phyloP scores from a whole-genome alignment of 2,888 invertebrate species.

The Cryptocephalus moraei region DNA sequence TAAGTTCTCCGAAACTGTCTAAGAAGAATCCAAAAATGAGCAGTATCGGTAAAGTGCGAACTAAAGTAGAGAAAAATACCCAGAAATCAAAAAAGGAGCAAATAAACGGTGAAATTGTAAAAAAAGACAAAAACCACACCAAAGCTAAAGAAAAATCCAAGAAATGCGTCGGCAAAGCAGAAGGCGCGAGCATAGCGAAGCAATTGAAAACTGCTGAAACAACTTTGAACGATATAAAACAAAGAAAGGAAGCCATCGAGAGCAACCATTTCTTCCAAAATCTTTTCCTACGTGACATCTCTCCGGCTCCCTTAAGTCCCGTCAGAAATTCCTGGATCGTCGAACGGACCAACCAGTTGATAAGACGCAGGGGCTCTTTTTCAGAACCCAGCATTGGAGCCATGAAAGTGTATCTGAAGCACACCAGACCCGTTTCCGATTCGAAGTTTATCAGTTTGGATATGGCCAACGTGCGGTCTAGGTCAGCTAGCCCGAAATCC shows the following conservation, averaged over 20 bases:
- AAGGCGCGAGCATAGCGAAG: conserved; percentile 21
- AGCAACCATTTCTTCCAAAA: conserved; percentile 62
- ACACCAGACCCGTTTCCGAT: conserved; percentile 60
- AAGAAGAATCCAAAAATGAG: conserved; percentile 12
- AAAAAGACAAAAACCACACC: conserved; percentile 19
- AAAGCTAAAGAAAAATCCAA: conserved; percentile 16
- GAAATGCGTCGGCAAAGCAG: conserved; percentile 26
- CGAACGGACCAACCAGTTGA: conserved; percentile 61
- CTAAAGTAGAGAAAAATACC: conserved; percentile 20
- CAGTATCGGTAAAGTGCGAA: conserved; percentile 3
- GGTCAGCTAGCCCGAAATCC: conserved; percentile 47
- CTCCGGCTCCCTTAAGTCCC: conserved; percentile 31
- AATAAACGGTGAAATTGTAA: conserved; percentile 28
- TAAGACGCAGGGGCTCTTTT: conserved; percentile 28
- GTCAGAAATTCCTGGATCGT: conserved; percentile 49
- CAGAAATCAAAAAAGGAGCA: conserved; percentile 33
- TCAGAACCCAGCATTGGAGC: conserved; percentile 47
- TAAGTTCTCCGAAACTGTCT: conserved; percentile 18
- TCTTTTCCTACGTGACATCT: conserved; percentile 50
- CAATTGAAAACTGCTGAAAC: conserved; percentile 17
- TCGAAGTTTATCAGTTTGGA: conserved; percentile 64
- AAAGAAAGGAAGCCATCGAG: conserved; percentile 48
- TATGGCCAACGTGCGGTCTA: conserved; percentile 38
- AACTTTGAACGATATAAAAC: conserved; percentile 41
- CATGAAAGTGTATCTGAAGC: conserved; percentile 53